Evolutionary conservation across 2,797 vertebrate genomes (phyloP), one percentile per base, ranked within the genome.

Genomic region (Gymnoscopelus microlampas): DNA sequence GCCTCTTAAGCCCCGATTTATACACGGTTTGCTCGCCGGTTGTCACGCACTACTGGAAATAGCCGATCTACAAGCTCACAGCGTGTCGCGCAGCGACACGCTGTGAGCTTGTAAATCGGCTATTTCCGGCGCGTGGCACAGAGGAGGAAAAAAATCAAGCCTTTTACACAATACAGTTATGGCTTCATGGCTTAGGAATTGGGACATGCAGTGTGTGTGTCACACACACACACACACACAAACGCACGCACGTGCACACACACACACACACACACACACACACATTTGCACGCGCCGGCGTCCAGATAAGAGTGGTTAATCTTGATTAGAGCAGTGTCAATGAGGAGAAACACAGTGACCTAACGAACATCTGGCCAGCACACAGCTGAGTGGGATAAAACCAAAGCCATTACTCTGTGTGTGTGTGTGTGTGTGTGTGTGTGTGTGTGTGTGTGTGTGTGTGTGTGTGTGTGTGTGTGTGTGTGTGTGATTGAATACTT

Each of bases 331-430:
- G 86, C 79, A 80, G 74, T 84, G 83, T 85, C 86, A 89, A 85
- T 82, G 83, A 87, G 79, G 88, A 85, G 87, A 88, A 93, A 90
- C 90, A 87, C 53, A 72, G 83, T 79, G 87, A 73, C 85, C 77
- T 85, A 89, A 87, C 87, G 90, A 94, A 91, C 94, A 94, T 92
- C 92, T 93, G 90, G 80, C 85, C 82, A 12, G 14, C 79, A 73
- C 72, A 77, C 77, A 89, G 89, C 83, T 77, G 84, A 90, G 86
- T 90, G 87, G 90, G 90, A 93, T 90, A 93, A 93, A 92, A 91
- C 89, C 89, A 84, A 91, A 89, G 87, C 88, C 91, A 94, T 94
- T 94, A 93, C 87, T 88, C 89, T 89, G 85, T 44, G 39, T 44
- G 39, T 8, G 39, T 8, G 39, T 44, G 39, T 44, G 39, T 9